Percentiles rank a stretch among this genome's conserved stretches.
Evolutionary conservation across 1,140 invertebrate genomes (phyloP).

Genomic region (Brachionus rubens): DNA sequence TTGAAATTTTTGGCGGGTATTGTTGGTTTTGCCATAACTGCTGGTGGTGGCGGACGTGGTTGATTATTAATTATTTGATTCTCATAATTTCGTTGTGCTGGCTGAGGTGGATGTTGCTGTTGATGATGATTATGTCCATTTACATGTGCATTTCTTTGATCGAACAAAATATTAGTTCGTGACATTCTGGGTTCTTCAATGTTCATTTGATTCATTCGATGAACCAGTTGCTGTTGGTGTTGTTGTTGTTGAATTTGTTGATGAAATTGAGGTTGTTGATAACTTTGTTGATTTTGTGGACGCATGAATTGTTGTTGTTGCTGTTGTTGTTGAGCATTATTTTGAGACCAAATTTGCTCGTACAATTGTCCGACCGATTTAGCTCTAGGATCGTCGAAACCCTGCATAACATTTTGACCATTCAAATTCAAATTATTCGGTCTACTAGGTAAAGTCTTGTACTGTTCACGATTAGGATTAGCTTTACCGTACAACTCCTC

Average conservation of each 20-base stretch:
- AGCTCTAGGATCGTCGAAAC: background rate
- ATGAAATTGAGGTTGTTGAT: background rate
- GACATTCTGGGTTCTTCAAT: background rate
- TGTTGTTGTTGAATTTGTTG: background rate
- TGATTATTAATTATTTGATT: slow-evolving; percentile 3
- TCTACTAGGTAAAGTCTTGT: slow-evolving; percentile 4
- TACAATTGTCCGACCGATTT: slow-evolving; percentile 42
- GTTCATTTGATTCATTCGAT: slow-evolving; percentile 15
- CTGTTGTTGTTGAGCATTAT: background rate
- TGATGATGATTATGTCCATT: no score
- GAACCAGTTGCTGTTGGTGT: slow-evolving; percentile 17
- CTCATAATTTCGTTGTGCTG: slow-evolving; percentile 2
- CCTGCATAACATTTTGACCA: no score
- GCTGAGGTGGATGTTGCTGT: no score
- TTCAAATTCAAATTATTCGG: background rate
- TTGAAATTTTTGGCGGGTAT: slow-evolving; percentile 34
- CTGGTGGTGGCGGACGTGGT: background rate
- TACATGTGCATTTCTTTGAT: background rate
- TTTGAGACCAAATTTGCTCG: slow-evolving; percentile 39
- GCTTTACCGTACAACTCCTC: slow-evolving; percentile 30
- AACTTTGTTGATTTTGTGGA: no score
- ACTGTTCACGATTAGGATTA: slow-evolving; percentile 4
- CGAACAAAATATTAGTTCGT: background rate
- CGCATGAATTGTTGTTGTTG: background rate
- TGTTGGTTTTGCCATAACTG: background rate